phyloP scores from a whole-genome alignment of 2,113 vertebrate genomes.

The Xenopus borealis region DNA sequence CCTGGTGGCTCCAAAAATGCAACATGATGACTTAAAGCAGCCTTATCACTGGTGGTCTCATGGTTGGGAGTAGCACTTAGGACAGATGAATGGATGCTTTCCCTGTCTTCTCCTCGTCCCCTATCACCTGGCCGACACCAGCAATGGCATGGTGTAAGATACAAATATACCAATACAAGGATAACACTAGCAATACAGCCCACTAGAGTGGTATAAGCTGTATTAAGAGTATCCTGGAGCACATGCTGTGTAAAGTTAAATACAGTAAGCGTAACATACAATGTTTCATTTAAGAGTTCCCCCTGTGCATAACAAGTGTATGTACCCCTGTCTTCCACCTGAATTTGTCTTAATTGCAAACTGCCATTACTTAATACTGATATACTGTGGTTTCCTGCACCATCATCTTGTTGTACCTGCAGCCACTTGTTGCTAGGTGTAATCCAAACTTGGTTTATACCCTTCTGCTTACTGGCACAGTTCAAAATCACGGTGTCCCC shows the following conservation, averaged over 20 bases:
- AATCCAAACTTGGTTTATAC: slow-evolving; percentile 78
- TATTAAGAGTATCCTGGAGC: slow-evolving; percentile 82
- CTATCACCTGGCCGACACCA: slow-evolving; percentile 79
- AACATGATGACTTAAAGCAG: slow-evolving; percentile 66
- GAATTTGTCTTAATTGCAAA: slow-evolving; percentile 70
- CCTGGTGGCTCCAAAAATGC: slow-evolving; percentile 77
- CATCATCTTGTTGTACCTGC: slow-evolving; percentile 35
- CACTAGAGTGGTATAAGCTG: slow-evolving; percentile 93
- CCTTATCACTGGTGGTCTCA: slow-evolving; percentile 66
- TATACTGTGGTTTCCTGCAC: slow-evolving; percentile 69
- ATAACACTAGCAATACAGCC: slow-evolving; percentile 93
- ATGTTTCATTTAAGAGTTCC: slow-evolving; percentile 84
- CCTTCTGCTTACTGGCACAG: slow-evolving; percentile 83
- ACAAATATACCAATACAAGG: slow-evolving; percentile 93
- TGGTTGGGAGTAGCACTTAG: slow-evolving; percentile 90
- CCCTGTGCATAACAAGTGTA: slow-evolving; percentile 85
- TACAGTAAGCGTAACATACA: slow-evolving; percentile 88
- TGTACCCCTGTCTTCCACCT: slow-evolving; percentile 76
- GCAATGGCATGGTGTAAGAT: slow-evolving; percentile 92
- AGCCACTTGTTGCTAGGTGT: slow-evolving; percentile 73
- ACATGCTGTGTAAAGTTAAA: slow-evolving; percentile 83
- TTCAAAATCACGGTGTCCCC: slow-evolving; percentile 74
- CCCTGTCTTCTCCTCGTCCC: slow-evolving; percentile 72
- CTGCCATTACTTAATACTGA: slow-evolving; percentile 71
- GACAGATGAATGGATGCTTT: slow-evolving; percentile 93